Conservation (phyloP, 2,888 invertebrate species). For the Acronicta alni region DNA sequence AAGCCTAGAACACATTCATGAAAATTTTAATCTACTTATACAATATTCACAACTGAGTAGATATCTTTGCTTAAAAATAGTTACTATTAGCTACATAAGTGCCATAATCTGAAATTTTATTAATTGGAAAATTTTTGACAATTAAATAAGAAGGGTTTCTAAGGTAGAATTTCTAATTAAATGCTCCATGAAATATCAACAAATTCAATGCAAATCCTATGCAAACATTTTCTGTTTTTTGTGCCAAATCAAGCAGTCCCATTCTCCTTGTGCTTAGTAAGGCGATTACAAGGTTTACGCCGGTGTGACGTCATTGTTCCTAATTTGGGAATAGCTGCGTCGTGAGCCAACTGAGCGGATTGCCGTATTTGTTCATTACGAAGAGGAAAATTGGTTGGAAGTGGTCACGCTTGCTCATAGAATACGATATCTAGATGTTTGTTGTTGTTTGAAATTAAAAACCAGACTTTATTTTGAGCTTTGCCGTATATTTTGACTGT, state of each 20-base stretch:
- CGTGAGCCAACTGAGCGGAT: conserved; percentile 30
- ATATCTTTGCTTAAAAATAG: too few species aligned
- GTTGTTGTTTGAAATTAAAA: conserved; percentile 1
- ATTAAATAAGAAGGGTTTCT: too few species aligned
- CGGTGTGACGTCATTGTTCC: conserved; percentile 56
- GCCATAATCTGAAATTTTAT: too few species aligned
- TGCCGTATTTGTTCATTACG: conserved; percentile 62
- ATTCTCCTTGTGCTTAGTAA: conserved; percentile 19
- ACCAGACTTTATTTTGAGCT: too few species aligned
- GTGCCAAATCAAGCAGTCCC: neutral
- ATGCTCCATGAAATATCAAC: conserved; percentile 4
- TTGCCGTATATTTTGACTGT: too few species aligned
- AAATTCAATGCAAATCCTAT: neutral
- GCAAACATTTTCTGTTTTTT: conserved; percentile 10
- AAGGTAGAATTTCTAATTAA: too few species aligned
- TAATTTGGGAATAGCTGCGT: conserved; percentile 48
- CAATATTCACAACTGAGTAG: too few species aligned
- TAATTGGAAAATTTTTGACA: too few species aligned
- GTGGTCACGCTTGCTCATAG: conserved; percentile 24
- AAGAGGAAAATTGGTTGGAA: conserved; percentile 43
- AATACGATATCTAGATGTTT: conserved; percentile 18
- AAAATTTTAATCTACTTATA: too few species aligned
- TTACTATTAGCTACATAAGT: too few species aligned
- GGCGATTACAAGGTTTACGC: conserved; percentile 17
- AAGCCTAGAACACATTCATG: too few species aligned